Conservation (phyloP, 2,113 vertebrate species). For the Chaetorhynchus papuensis region DNA sequence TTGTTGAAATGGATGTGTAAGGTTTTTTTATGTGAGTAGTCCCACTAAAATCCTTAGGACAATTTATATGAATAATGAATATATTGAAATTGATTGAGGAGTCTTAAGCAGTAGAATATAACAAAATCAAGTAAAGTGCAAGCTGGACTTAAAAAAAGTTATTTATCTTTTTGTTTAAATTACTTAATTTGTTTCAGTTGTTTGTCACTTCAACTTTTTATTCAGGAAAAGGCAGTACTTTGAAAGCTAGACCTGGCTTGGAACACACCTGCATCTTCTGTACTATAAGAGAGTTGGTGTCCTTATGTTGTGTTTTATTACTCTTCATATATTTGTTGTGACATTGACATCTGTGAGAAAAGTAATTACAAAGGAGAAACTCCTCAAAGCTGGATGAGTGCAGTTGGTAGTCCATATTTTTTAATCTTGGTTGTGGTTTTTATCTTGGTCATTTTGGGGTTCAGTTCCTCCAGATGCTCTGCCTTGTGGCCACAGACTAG, state of each 20-base stretch:
- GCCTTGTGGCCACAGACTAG: background rate
- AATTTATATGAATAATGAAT: background rate
- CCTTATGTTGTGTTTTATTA: background rate
- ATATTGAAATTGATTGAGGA: background rate
- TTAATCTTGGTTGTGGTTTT: background rate
- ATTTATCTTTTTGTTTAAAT: background rate
- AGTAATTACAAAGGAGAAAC: background rate
- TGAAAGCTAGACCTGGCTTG: background rate
- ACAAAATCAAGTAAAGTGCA: background rate
- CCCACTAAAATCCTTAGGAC: background rate
- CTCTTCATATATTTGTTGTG: background rate
- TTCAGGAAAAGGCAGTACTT: background rate
- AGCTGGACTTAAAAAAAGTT: background rate
- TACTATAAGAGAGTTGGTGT: background rate
- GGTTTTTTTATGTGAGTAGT: background rate
- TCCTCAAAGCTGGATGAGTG: background rate
- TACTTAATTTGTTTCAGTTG: background rate
- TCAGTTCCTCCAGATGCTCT: background rate
- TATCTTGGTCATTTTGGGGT: background rate
- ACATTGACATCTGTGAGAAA: rapidly evolving
- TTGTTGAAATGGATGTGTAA: rapidly evolving
- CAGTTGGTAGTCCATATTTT: background rate
- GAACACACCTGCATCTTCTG: background rate
- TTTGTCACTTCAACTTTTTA: background rate
- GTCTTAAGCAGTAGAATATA: background rate